Percentiles rank a stretch among this genome's conserved stretches.
Conservation (phyloP, 2,797 vertebrate species). For the Eulemur coronatus region DNA sequence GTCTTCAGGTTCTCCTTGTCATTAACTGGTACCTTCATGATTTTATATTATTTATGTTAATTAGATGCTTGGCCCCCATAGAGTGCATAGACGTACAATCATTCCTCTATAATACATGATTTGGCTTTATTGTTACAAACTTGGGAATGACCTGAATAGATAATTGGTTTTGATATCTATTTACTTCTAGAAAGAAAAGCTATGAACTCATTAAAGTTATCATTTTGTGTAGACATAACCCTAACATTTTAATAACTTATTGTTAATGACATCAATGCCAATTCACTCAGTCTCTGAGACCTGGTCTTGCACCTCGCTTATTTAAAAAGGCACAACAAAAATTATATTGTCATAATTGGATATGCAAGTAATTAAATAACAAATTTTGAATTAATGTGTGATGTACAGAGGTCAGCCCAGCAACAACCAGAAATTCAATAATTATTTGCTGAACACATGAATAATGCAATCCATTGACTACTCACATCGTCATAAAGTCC, state of each 20-base stretch:
- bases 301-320: background rate
- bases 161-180: background rate
- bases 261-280: background rate
- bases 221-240: background rate
- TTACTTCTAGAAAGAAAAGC: conserved; percentile 52
- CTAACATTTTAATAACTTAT: background rate
- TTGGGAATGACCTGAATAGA: conserved; percentile 1
- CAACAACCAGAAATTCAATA: background rate
- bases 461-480: background rate
- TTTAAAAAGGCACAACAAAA: background rate
- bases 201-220: background rate
- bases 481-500: background rate
- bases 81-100: background rate
- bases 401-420: background rate
- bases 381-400: background rate
- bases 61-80: background rate
- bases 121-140: conserved; percentile 47
- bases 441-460: background rate
- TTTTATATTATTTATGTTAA: conserved; percentile 16
- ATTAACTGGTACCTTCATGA: background rate
- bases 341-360: background rate
- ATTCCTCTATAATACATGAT: conserved; percentile 5
- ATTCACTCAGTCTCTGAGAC: background rate
- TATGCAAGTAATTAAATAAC: background rate
- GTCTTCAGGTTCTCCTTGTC: background rate